Evolutionary conservation across 2,888 invertebrate genomes (phyloP).

Genomic region (Drosophila mayaguana): DNA sequence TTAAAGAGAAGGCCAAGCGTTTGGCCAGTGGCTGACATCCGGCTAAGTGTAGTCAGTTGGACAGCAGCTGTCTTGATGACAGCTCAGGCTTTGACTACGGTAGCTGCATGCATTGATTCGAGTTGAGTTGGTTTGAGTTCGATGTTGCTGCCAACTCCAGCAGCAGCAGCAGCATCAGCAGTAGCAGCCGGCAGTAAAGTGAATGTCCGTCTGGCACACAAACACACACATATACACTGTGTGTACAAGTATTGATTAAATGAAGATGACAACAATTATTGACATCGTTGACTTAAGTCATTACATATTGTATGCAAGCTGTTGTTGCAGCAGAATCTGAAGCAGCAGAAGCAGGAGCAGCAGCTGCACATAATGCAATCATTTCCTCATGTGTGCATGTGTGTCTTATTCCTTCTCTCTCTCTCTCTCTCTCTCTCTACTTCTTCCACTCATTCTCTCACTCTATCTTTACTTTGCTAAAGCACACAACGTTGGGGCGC

Average conservation of each 20-base stretch:
- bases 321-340: constrained; percentile 33
- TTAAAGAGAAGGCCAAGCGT: constrained; percentile 7
- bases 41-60: constrained; percentile 32
- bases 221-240: constrained; percentile 9
- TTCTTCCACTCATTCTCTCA: too few relatives aligned
- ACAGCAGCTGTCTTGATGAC: constrained; percentile 49
- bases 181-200: constrained; percentile 34
- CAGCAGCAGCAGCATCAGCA: constrained; percentile 35
- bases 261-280: constrained; percentile 74
- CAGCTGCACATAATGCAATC: constrained; percentile 52
- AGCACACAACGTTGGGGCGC: constrained; percentile 49
- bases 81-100: constrained; percentile 34
- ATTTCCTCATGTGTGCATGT: constrained; percentile 32
- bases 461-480: constrained; percentile 26
- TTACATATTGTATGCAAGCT: constrained; percentile 69
- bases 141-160: constrained; percentile 56
- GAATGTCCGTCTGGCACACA: constrained; percentile 38
- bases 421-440: background rate
- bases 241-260: constrained; percentile 63
- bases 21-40: constrained; percentile 27
- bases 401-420: background rate
- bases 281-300: constrained; percentile 73
- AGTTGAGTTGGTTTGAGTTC: constrained; percentile 46
- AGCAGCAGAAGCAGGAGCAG: constrained; percentile 6
- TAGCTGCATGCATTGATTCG: constrained; percentile 32